Evolutionary conservation across 2,113 vertebrate genomes (phyloP).

Genomic region (Phaetusa simplex): DNA sequence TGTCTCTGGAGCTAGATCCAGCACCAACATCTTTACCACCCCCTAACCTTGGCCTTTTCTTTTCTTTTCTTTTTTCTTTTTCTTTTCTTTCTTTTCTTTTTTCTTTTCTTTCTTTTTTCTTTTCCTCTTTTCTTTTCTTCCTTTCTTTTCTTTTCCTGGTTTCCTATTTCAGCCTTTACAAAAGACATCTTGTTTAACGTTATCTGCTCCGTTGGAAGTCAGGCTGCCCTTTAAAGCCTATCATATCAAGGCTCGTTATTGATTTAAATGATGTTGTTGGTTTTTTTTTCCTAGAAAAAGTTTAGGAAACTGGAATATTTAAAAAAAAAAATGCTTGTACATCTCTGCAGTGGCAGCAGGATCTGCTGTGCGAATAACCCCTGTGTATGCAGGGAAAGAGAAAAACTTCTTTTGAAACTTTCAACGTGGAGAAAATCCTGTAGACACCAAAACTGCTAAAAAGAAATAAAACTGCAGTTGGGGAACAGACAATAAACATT

Average conservation of each 20-base stretch:
- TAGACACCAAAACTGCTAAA: not conserved
- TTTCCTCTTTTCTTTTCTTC: not conserved
- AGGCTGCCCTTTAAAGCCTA: not conserved
- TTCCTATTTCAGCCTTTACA: conserved; percentile 31
- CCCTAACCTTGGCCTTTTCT: not conserved
- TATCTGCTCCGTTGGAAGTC: conserved; percentile 24
- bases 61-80: not conserved
- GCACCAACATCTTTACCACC: conserved; percentile 43
- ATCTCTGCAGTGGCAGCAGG: not conserved
- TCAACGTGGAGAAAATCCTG: not conserved
- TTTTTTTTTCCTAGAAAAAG: not conserved
- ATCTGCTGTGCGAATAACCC: not conserved
- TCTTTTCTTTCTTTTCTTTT: not conserved
- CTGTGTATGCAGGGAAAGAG: not conserved
- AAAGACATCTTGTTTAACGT: conserved; percentile 20
- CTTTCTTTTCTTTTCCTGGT: not conserved
- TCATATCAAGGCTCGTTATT: not conserved
- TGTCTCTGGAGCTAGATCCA: conserved; percentile 64
- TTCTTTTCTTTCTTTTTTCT: not conserved
- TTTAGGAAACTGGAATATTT: not conserved
- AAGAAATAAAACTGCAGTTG: conserved; percentile 49
- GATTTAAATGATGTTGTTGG: not conserved
- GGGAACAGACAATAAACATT: conserved; percentile 48
- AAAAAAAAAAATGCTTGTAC: not conserved
- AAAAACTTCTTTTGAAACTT: not conserved